phyloP scores from a whole-genome alignment of 1,140 invertebrate species.

The Coptotermes formosanus region DNA sequence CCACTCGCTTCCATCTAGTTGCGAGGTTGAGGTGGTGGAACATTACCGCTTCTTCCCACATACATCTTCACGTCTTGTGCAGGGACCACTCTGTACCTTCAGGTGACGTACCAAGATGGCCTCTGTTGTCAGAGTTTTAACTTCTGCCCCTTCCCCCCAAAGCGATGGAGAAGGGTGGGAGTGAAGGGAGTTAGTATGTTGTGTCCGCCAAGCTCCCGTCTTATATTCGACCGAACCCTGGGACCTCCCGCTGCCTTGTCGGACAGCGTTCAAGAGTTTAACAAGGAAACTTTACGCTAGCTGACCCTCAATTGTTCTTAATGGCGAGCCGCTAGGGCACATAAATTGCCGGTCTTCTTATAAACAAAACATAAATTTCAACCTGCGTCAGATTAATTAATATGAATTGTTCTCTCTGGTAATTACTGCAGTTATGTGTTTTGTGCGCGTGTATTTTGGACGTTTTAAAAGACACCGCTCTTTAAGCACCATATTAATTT shows the following conservation, averaged over 20 bases:
- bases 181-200: not conserved
- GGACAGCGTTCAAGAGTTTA: not conserved
- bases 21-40: no score
- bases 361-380: slow-evolving; percentile 3
- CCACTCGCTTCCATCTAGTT: no score
- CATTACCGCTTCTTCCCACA: no score
- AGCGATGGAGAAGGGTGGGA: not conserved
- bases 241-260: not conserved
- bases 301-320: not conserved
- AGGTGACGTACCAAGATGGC: not conserved
- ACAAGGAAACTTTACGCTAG: not conserved
- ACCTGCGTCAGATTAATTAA: not conserved
- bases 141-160: no score
- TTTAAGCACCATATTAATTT: no score
- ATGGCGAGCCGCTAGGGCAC: not conserved
- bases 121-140: not conserved
- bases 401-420: not conserved
- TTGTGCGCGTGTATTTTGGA: not conserved
- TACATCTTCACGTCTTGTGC: no score
- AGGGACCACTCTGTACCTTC: no score
- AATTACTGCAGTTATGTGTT: not conserved
- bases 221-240: not conserved
- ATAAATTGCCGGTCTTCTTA: not conserved
- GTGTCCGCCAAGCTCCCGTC: not conserved
- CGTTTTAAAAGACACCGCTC: no score